Base-by-base conservation (phyloP, 2,113 vertebrate species). In the Ammospiza nelsoni region DNA sequence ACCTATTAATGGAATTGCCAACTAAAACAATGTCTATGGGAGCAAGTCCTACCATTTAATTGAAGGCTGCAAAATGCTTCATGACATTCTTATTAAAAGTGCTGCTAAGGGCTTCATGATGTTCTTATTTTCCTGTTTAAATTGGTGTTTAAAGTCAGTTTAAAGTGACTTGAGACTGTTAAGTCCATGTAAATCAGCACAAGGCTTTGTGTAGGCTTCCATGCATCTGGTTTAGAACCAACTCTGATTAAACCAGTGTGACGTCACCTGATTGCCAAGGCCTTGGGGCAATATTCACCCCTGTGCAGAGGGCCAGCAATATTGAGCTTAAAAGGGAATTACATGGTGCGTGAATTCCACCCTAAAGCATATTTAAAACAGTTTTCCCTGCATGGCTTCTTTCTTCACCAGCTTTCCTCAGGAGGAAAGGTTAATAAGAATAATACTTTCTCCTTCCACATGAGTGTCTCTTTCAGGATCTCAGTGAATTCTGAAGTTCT, bases 361-460 rank as follows among this genome's bases (percentile, higher is more conserved):
- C 72, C 92, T 80, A 80, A 94, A 94, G 93, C 72, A 37, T 84
- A 76, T 93, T 92, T 94, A 89, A 89, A 93, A 89, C 81, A 55
- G 68, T 66, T 95, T 90, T 87, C 43, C 31, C 65, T 94, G 90
- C 46, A 94, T 90, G 90, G 84, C 54, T 91, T 95, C 78, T 92
- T 84, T 68, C 73, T 85, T 69, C 24, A 28, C 55, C 54, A 85
- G 19, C 55, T 59, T 91, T 94, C 55, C 59, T 91, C 83, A 41
- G 52, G 82, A 97, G 82, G 48, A 90, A 93, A 95, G 46, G 68
- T 96, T 95, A 94, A 95, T 95, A 93, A 95, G 78, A 75, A 61
- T 88, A 94, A 80, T 86, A 52, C 51, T 88, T 90, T 86, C 59
- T 77, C 33, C 82, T 95, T 90, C 49, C 35, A 83, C 55, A 67